A percentile compares a stretch with the other conserved stretches of the same genome.
These are phyloP conservation scores for Siniperca undulata DNA, from an alignment of 2,797 vertebrate genomes.

Conservation along the genomic window DNA sequence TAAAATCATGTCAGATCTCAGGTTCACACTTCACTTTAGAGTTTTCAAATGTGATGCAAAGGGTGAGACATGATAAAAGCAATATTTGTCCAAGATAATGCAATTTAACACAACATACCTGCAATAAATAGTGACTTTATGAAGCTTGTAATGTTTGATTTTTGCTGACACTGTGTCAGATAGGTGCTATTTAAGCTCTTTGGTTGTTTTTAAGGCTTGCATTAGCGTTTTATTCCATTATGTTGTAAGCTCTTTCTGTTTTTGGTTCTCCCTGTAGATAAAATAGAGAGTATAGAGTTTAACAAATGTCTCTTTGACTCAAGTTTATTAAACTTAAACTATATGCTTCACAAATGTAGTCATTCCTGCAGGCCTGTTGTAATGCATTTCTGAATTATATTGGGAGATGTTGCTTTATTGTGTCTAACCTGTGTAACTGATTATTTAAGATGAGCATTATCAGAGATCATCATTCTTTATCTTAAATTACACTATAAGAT, in stretches of 20 bases:
- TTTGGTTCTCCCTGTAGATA: not conserved
- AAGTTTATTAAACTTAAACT: not conserved
- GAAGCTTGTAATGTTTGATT: not conserved
- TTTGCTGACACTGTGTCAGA: not conserved
- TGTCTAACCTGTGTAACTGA: not conserved
- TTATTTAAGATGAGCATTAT: not conserved
- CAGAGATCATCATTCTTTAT: not conserved
- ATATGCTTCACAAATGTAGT: not conserved
- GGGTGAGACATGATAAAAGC: not conserved
- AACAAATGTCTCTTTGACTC: not conserved
- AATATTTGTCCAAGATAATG: not conserved
- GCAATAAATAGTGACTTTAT: not conserved
- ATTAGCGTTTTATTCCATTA: not conserved
- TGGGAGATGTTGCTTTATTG: not conserved
- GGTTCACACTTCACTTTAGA: not conserved
- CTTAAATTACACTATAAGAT: not conserved
- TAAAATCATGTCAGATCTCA: not conserved
- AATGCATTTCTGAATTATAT: not conserved
- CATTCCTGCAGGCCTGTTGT: not conserved
- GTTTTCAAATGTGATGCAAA: not conserved
- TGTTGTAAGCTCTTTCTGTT: conserved; percentile 8
- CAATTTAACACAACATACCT: not conserved
- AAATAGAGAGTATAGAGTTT: too few species aligned
- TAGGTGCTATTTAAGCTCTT: not conserved
- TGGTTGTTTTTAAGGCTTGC: not conserved